Evolutionary conservation across 2,888 invertebrate species (phyloP), one percentile per base, ranked within the genome.

Genomic region (Caenorhabditis plicata): DNA sequence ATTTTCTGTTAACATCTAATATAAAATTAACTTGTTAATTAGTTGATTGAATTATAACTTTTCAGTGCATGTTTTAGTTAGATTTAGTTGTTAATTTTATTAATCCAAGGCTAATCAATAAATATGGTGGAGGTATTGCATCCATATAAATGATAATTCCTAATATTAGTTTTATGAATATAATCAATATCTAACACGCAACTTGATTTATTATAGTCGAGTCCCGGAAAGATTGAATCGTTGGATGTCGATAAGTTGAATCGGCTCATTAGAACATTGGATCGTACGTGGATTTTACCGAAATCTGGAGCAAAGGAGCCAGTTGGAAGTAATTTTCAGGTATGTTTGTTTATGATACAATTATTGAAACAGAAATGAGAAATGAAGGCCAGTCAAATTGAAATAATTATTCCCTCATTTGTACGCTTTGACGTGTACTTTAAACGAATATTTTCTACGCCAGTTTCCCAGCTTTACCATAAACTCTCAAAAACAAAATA

Each of bases 281-380:
- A 78, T 58, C 74, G 75, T 41, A 74, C 78, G 7, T 78, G 78
- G 78, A 66, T 73, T 31, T 35, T 75, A 50, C 78, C 78, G 5
- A 65, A 68, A 27, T 35, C 51, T 8, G 76, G 77, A 11, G 52
- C 71, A 20, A 71, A 73, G 26, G 78, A 78, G 20, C 78, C 78
- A 3, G 68, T 76, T 25, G 78, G 78, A 32, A 74, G 74, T 45
- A 78, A 78, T 48, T 78, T 78, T 55, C 78, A 78, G 62, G 75
- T 72, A 26, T 40, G 11, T 22, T 4, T 17, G n/a, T 17, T 7
- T 13, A 19, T 17, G 11, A 8, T 15, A 35, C 8, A 35, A n/a
- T 5, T 8, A 35, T 35, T 5, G n/a, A n/a, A 35, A 35, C 15
- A n/a, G 17, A 43, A 43, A 29, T 20, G 5, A 4, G 25, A 25